Conservation (phyloP, 2,888 invertebrate species). For the Ischnura elegans region DNA sequence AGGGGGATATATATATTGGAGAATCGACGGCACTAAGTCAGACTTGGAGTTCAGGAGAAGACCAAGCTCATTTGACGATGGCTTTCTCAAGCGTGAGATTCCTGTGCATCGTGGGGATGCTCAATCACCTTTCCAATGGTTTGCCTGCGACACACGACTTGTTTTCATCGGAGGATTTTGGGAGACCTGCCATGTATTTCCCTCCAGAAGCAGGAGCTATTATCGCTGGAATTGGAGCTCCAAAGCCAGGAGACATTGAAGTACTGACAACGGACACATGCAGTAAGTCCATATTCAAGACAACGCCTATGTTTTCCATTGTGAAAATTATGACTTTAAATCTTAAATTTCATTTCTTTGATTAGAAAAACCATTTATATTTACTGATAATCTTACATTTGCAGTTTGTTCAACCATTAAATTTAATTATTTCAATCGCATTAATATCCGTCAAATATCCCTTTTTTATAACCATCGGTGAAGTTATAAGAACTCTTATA, state of each 20-base stretch:
- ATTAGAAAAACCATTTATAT: too few species aligned
- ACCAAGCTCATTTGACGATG: slow-evolving; percentile 2
- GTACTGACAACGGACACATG: slow-evolving; percentile 37
- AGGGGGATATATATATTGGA: background rate
- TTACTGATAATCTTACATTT: too few species aligned
- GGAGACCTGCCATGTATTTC: background rate
- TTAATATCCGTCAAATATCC: too few species aligned
- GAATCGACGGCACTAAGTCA: background rate
- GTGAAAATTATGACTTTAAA: background rate
- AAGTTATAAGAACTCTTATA: too few species aligned
- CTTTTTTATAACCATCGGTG: too few species aligned
- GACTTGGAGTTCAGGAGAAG: background rate
- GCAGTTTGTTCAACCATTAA: too few species aligned
- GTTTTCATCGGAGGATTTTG: background rate
- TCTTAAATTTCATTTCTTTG: too few species aligned
- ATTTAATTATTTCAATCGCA: too few species aligned
- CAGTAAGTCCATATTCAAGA: slow-evolving; percentile 15
- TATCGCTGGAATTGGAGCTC: background rate
- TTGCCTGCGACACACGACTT: background rate
- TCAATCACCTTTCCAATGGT: background rate
- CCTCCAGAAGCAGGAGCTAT: background rate
- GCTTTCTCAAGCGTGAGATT: background rate
- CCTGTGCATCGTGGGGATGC: background rate
- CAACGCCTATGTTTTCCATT: background rate
- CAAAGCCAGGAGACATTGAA: background rate